Base-by-base conservation (phyloP, 2,888 invertebrate genomes). In the Colostygia pectinataria region DNA sequence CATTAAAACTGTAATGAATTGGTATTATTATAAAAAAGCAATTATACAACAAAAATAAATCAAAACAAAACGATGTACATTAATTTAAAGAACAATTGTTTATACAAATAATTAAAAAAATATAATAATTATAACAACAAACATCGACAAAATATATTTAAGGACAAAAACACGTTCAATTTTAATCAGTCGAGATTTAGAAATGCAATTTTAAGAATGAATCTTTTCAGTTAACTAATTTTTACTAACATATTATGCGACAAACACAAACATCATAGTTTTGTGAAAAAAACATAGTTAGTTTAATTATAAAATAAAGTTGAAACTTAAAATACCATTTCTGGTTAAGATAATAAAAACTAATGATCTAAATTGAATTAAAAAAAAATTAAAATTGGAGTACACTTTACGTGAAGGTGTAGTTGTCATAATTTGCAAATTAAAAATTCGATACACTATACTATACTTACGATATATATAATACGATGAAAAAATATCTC, bases 61-160 rank as follows among this genome's bases (percentile, higher is more conserved):
- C 91, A 92, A 93, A 93, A 93, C 92, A 93, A 93, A 93, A 93
- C 93, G 93, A 93, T 93, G 92, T 93, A 93, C 93, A 93, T 92
- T 92, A 93, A 93, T 93, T 93, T 93, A 93, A 93, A 92, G 93
- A 93, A 93, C 92, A 93, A 93, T 91, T 92, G 92, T 92, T 92
- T 92, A 92, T 92, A 92, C 92, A 92, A 92, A 91, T 91, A 91
- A 91, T 92, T 92, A 92, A 91, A 92, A 91, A 91, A 92, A 91
- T 89, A 90, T 89, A 90, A 90, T 91, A 91, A 86, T 89, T 91
- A 91, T 91, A 91, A 91, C 91, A 91, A 91, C 91, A 90, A 91
- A 91, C 90, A 91, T 90, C 80, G 90, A 90, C 89, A 90, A 87
- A 90, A 90, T 89, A 89, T 89, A 89, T 88, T 89, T 85, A 89